Percentiles rank a stretch among this genome's conserved stretches.
Conservation (phyloP, 2,797 vertebrate species). For the Xerus rutilus region DNA sequence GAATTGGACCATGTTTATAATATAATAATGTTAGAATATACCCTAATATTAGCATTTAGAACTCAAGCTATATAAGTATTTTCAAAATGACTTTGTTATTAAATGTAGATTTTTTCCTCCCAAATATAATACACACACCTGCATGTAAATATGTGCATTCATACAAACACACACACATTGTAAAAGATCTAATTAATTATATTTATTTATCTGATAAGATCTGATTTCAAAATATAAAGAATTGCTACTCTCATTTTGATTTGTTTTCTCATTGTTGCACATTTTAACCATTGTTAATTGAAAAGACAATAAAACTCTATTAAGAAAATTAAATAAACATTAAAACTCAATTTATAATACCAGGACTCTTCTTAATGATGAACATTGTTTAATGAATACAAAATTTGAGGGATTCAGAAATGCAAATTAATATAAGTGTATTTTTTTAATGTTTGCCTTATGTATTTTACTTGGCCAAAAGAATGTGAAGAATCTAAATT, state of each 20-base stretch:
- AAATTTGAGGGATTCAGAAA: background rate
- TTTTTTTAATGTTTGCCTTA: background rate
- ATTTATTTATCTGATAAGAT: background rate
- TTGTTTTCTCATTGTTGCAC: background rate
- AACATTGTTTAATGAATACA: background rate
- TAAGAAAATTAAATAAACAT: conserved; percentile 3
- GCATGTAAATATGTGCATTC: background rate
- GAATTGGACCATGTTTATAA: background rate
- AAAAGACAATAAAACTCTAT: background rate
- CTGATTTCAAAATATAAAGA: background rate
- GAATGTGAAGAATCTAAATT: background rate
- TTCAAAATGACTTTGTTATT: background rate
- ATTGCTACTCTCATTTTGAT: background rate
- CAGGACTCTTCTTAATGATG: background rate
- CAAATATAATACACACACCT: background rate
- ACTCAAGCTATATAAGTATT: background rate
- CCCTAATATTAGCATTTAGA: background rate
- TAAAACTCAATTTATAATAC: background rate
- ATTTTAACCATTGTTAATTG: background rate
- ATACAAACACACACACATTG: background rate
- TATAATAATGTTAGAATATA: background rate
- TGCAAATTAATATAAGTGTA: background rate
- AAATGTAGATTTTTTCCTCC: background rate
- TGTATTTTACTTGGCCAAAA: background rate
- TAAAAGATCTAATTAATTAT: background rate